Evolutionary conservation across 2,797 vertebrate species (phyloP).

Genomic region (Calcarius lapponicus): DNA sequence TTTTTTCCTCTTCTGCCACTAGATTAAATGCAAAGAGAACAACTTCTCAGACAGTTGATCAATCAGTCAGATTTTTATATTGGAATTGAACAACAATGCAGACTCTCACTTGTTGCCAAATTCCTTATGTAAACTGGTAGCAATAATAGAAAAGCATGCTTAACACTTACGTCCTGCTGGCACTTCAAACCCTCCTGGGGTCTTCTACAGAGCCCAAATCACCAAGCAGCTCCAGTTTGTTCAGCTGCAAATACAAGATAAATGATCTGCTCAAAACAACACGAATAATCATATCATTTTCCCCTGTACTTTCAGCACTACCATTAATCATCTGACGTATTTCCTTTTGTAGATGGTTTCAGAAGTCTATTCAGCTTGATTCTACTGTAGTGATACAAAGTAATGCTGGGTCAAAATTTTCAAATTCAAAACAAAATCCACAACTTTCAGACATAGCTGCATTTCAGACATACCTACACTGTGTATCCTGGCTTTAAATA

Average conservation of each 20-base stretch:
- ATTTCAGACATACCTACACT: neutral
- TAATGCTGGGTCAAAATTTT: neutral
- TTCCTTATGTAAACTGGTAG: neutral
- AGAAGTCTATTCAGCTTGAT: neutral
- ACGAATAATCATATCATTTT: neutral
- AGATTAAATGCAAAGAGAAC: neutral
- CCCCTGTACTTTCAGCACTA: neutral
- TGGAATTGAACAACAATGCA: neutral
- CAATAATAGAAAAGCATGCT: neutral
- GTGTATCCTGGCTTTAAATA: neutral
- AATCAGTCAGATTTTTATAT: neutral
- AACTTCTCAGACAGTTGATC: neutral
- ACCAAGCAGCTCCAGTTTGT: neutral
- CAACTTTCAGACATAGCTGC: neutral
- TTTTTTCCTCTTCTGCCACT: neutral
- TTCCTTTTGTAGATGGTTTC: neutral
- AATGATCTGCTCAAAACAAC: neutral
- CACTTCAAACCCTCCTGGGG: neutral
- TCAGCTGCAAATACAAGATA: neutral
- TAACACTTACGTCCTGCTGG: neutral
- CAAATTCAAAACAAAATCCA: neutral
- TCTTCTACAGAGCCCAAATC: neutral
- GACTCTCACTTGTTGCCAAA: neutral
- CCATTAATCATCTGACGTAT: neutral
- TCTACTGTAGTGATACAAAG: neutral